Evolutionary conservation across 2,797 vertebrate genomes (phyloP).

Genomic region (Scolopax bukidnonensis): DNA sequence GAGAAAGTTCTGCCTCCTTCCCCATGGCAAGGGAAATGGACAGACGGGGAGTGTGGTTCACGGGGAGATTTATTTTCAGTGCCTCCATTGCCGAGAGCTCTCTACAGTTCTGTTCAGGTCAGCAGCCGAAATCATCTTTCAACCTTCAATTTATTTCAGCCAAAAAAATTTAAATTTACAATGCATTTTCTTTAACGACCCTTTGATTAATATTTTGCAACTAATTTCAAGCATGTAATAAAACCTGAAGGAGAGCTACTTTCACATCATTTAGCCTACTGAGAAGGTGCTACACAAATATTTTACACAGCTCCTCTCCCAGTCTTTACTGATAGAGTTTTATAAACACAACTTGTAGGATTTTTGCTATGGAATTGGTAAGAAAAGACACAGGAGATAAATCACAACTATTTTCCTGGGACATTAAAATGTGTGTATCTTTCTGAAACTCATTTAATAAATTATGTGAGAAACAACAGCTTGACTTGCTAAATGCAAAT

Average conservation of each 20-base stretch:
- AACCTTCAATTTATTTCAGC: background rate
- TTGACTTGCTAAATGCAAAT: constrained; percentile 55
- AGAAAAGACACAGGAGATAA: constrained; percentile 1
- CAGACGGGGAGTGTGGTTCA: background rate
- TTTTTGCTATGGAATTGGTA: background rate
- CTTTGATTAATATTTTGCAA: background rate
- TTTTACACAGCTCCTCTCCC: background rate
- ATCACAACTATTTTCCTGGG: constrained; percentile 9
- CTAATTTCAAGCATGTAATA: background rate
- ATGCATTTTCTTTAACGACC: background rate
- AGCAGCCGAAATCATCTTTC: background rate
- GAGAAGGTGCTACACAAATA: background rate
- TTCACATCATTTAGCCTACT: background rate
- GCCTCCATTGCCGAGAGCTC: background rate
- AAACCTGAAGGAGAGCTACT: background rate
- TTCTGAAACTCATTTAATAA: constrained; percentile 42
- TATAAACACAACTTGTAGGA: background rate
- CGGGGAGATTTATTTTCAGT: background rate
- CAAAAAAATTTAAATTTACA: background rate
- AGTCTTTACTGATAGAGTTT: background rate
- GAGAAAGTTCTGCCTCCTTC: background rate
- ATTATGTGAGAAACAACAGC: constrained; percentile 36
- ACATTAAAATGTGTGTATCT: constrained; percentile 22
- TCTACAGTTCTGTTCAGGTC: background rate
- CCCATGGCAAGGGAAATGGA: background rate